phyloP scores from a whole-genome alignment of 2,113 vertebrate genomes.

The Cololabis saira region DNA sequence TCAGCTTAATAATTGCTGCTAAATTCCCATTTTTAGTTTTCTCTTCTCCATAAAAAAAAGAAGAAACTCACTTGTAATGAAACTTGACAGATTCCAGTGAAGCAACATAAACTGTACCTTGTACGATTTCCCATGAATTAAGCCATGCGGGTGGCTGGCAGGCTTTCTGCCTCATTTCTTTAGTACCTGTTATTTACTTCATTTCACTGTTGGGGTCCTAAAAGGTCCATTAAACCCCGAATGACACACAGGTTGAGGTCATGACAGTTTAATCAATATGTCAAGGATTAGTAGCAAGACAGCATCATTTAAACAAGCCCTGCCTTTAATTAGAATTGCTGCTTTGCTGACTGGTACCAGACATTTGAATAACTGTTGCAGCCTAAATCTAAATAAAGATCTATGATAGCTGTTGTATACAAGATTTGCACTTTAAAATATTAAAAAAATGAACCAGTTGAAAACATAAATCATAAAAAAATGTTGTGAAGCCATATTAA shows the following conservation, averaged over 20 bases:
- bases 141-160: conserved; percentile 3
- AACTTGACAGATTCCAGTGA: background rate
- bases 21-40: background rate
- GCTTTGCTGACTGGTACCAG: conserved; percentile 7
- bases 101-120: background rate
- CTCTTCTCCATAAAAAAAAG: background rate
- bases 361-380: conserved; percentile 8
- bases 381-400: too few relatives aligned
- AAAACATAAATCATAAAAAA: too few relatives aligned
- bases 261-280: conserved; percentile 63
- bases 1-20: too few relatives aligned
- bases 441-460: too few relatives aligned
- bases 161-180: conserved; percentile 14
- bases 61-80: background rate
- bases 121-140: background rate
- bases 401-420: too few relatives aligned
- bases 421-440: too few relatives aligned
- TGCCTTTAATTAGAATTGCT: conserved; percentile 29
- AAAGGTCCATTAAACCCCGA: conserved; percentile 46
- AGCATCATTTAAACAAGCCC: conserved; percentile 33
- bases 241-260: conserved; percentile 30
- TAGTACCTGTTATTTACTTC: conserved; percentile 38
- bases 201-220: conserved; percentile 40
- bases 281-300: conserved; percentile 21
- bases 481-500: too few relatives aligned